Evolutionary conservation across 2,797 vertebrate species (phyloP).

Genomic region (Parotocinclus haroldoi): DNA sequence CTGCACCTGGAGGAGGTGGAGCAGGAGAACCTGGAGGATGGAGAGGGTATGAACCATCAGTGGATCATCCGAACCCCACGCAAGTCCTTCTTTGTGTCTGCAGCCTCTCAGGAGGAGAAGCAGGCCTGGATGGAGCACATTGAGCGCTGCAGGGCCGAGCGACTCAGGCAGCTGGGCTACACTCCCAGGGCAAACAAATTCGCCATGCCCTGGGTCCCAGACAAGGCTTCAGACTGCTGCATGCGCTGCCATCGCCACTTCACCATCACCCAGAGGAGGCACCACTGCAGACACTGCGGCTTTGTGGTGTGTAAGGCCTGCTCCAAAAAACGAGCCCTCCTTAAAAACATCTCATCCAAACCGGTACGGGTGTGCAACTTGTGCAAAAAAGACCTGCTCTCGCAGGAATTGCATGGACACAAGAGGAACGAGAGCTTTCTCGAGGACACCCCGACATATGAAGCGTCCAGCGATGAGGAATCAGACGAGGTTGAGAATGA

Average conservation of each 20-base stretch:
- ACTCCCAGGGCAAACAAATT: conserved; percentile 56
- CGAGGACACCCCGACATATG: conserved; percentile 42
- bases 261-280: conserved; percentile 70
- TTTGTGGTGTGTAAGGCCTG: conserved; percentile 85
- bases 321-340: conserved; percentile 75
- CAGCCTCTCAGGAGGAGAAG: conserved; percentile 75
- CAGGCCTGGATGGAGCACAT: conserved; percentile 85
- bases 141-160: conserved; percentile 65
- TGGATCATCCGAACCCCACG: conserved; percentile 87
- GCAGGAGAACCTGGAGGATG: conserved; percentile 77
- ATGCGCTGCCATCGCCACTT: conserved; percentile 87
- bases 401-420: conserved; percentile 40
- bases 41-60: conserved; percentile 71
- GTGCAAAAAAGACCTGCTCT: conserved; percentile 67
- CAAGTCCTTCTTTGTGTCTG: conserved; percentile 88
- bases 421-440: conserved; percentile 16
- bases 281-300: conserved; percentile 90
- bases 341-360: conserved; percentile 75
- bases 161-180: conserved; percentile 59
- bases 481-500: conserved; percentile 50
- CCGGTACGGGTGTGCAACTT: conserved; percentile 74
- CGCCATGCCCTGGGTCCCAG: conserved; percentile 84
- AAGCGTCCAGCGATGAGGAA: conserved; percentile 68
- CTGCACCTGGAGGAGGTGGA: conserved; percentile 81
- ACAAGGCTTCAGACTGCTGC: conserved; percentile 80